A percentile compares a stretch with the other conserved stretches of the same genome.
Conservation (phyloP, 2,888 invertebrate genomes). For the Clistopyga incitator region DNA sequence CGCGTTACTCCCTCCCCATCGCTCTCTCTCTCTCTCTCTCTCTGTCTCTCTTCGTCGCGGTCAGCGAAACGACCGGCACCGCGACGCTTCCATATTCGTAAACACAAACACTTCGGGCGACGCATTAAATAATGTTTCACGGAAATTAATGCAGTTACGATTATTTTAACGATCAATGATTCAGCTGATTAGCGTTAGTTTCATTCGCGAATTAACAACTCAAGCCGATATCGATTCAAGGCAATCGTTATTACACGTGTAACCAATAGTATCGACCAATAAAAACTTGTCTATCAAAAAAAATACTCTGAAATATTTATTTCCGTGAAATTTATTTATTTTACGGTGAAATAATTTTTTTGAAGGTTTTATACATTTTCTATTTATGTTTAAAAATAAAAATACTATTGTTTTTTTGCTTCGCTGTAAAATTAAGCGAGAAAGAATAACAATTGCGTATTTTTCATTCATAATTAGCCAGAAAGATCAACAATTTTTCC, state of each 20-base stretch:
- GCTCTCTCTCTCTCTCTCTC: conserved; percentile 27
- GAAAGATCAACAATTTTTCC: no score
- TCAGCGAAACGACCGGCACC: conserved; percentile 50
- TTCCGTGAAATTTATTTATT: background rate
- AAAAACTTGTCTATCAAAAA: background rate
- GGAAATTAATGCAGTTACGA: conserved; percentile 12
- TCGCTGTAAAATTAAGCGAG: no score
- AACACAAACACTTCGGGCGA: background rate
- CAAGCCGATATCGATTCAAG: background rate
- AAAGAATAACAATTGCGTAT: no score
- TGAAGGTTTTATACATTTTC: no score
- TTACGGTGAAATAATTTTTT: background rate
- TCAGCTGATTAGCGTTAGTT: conserved; percentile 5
- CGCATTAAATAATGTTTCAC: background rate
- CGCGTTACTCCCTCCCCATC: conserved; percentile 48
- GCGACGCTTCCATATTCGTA: conserved; percentile 34
- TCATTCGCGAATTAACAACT: background rate
- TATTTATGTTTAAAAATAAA: no score
- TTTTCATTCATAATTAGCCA: no score
- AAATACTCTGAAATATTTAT: background rate
- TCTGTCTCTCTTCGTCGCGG: conserved; percentile 31
- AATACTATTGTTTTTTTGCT: no score
- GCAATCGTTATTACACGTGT: conserved; percentile 32
- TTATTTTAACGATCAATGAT: conserved; percentile 32
- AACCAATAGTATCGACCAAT: conserved; percentile 4